Evolutionary conservation across 37 sponge, comb jelly and placozoan species (phyloP).

Genomic region (Chondrilla cf. caribensis): DNA sequence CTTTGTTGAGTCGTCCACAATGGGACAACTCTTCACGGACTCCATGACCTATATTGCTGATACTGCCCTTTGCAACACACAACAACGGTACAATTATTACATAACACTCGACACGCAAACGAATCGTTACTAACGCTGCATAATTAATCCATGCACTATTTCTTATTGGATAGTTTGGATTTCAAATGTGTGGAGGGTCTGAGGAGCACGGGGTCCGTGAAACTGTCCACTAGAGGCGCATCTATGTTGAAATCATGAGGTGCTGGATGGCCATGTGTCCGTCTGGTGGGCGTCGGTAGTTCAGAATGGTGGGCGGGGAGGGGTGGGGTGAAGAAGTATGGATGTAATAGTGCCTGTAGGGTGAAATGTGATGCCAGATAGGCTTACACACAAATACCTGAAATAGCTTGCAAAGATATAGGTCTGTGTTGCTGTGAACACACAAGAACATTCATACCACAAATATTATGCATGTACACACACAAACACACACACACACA

Average conservation of each 20-base stretch:
- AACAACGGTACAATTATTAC: too few relatives aligned
- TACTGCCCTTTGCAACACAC: too few relatives aligned
- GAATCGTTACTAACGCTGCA: too few relatives aligned
- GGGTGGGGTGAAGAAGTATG: constrained; percentile 94
- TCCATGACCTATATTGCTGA: too few relatives aligned
- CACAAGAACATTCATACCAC: neutral
- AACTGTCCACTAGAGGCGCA: constrained; percentile 12
- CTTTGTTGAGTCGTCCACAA: too few relatives aligned
- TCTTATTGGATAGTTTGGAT: too few relatives aligned
- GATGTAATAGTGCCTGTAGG: constrained; percentile 81
- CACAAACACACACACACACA: constrained; percentile 3
- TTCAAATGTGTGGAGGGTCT: constrained; percentile 23
- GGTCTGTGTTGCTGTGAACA: neutral
- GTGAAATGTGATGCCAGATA: neutral
- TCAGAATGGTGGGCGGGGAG: constrained; percentile 99
- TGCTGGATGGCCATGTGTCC: neutral
- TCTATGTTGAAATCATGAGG: constrained; percentile 9
- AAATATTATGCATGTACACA: constrained; percentile 25
- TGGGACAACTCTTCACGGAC: too few relatives aligned
- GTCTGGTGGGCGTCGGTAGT: constrained; percentile 77
- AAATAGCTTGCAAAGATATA: neutral
- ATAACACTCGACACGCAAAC: too few relatives aligned
- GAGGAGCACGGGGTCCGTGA: constrained; percentile 14
- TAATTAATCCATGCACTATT: too few relatives aligned
- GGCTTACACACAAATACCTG: neutral